Conservation (phyloP, 2,797 vertebrate species). For the Malacoraja senta region DNA sequence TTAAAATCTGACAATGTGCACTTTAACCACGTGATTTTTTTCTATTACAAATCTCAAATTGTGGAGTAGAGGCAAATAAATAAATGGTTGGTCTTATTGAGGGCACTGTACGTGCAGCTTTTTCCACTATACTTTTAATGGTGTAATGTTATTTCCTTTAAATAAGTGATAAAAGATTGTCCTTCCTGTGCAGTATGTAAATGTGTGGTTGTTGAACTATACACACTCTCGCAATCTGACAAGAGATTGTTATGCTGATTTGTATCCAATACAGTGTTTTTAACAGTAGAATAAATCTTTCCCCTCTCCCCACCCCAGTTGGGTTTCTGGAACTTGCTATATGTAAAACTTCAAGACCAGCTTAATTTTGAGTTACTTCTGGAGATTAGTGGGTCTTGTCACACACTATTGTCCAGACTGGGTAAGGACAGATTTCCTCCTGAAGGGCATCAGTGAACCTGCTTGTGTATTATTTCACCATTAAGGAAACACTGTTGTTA, state of each 20-base stretch:
- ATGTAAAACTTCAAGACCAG: too few relatives aligned
- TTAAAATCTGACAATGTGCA: too few relatives aligned
- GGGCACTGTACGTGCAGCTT: neutral
- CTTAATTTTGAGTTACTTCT: too few relatives aligned
- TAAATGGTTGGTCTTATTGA: too few relatives aligned
- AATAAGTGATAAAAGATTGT: neutral
- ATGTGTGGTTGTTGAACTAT: neutral
- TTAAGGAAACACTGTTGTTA: neutral
- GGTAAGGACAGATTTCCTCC: too few relatives aligned
- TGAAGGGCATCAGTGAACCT: too few relatives aligned
- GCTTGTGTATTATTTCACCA: neutral
- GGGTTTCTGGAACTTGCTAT: neutral
- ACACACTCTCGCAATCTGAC: neutral
- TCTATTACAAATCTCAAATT: too few relatives aligned
- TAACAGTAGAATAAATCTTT: neutral
- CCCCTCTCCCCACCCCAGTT: neutral
- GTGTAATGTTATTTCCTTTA: neutral
- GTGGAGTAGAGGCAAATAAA: too few relatives aligned
- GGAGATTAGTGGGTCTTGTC: too few relatives aligned
- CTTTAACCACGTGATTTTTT: too few relatives aligned
- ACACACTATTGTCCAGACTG: too few relatives aligned
- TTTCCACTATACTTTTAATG: neutral
- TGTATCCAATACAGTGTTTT: neutral
- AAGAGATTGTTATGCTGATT: neutral
- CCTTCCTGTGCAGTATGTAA: too few relatives aligned